Conservation (phyloP, 2,113 vertebrate species). For the Podarcis muralis region DNA sequence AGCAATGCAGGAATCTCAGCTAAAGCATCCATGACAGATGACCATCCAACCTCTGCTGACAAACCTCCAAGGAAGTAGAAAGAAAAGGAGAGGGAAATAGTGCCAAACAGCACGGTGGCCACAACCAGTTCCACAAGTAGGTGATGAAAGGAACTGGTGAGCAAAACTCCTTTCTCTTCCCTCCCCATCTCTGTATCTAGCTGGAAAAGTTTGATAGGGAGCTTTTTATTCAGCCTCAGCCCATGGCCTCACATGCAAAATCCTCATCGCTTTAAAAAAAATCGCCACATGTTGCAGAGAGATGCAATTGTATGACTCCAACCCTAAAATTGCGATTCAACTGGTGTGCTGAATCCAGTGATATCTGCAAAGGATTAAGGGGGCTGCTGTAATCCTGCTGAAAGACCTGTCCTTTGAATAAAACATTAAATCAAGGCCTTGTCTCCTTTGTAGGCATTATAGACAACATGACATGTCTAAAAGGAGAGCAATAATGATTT, state of each 20-base stretch:
- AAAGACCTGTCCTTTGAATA: slow-evolving; percentile 48
- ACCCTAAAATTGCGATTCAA: background rate
- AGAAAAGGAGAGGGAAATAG: background rate
- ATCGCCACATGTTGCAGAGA: background rate
- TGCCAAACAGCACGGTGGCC: background rate
- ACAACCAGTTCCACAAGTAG: background rate
- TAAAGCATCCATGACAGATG: too few relatives aligned
- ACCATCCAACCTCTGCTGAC: too few relatives aligned
- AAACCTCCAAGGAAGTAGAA: too few relatives aligned
- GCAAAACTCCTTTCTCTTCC: background rate
- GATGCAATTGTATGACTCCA: slow-evolving; percentile 1
- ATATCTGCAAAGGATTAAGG: slow-evolving; percentile 3
- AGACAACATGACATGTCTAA: slow-evolving; percentile 53
- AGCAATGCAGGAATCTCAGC: too few relatives aligned
- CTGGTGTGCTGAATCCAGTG: slow-evolving; percentile 5
- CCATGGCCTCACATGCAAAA: background rate
- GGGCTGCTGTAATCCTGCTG: background rate
- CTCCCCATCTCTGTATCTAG: background rate
- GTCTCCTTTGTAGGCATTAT: slow-evolving; percentile 53
- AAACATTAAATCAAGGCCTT: slow-evolving; percentile 65
- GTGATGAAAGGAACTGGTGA: background rate
- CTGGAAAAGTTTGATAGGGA: background rate
- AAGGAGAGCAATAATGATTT: slow-evolving; percentile 54
- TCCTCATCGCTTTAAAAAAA: background rate
- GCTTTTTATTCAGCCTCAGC: background rate